Conservation (phyloP, 2,888 invertebrate genomes). For the Hirtodrosophila cameraria region DNA sequence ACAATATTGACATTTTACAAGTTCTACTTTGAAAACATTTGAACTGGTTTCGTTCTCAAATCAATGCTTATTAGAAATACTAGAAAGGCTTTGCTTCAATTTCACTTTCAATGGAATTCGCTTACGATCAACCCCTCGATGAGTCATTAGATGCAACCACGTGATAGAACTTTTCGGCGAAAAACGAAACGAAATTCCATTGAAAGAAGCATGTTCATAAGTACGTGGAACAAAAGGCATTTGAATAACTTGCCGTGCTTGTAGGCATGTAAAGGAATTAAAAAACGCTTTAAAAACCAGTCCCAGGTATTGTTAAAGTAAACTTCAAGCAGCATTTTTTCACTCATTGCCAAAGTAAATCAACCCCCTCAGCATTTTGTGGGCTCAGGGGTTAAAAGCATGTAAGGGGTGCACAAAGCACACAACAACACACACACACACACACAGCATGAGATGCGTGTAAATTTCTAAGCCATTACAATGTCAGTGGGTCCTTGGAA, state of each 20-base stretch:
- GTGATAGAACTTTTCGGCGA: slow-evolving; percentile 29
- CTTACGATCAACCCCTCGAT: slow-evolving; percentile 46
- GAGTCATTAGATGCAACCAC: slow-evolving; percentile 48
- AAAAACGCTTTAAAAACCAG: slow-evolving; percentile 68
- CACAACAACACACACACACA: slow-evolving; percentile 11
- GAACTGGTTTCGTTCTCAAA: neutral
- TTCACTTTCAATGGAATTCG: slow-evolving; percentile 38
- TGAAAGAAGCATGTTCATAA: slow-evolving; percentile 31
- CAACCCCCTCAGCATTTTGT: slow-evolving; percentile 59
- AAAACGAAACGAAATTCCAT: slow-evolving; percentile 31
- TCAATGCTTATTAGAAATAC: slow-evolving; percentile 48
- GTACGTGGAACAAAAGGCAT: slow-evolving; percentile 55
- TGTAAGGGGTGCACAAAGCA: slow-evolving; percentile 56
- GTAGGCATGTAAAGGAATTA: slow-evolving; percentile 68
- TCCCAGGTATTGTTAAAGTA: slow-evolving; percentile 14
- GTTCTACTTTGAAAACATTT: no score
- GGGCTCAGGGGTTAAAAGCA: slow-evolving; percentile 37
- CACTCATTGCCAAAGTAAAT: slow-evolving; percentile 43
- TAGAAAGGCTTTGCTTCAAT: slow-evolving; percentile 9
- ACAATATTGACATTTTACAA: no score
- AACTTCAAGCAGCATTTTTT: slow-evolving; percentile 32
- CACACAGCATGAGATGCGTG: slow-evolving; percentile 69
- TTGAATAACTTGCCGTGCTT: slow-evolving; percentile 56
- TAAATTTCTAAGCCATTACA: slow-evolving; percentile 73
- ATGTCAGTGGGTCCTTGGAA: slow-evolving; percentile 78